These are phyloP conservation scores for Meloidogyne floridensis DNA, from an alignment of 1,140 invertebrate genomes.

Conservation along the genomic window DNA sequence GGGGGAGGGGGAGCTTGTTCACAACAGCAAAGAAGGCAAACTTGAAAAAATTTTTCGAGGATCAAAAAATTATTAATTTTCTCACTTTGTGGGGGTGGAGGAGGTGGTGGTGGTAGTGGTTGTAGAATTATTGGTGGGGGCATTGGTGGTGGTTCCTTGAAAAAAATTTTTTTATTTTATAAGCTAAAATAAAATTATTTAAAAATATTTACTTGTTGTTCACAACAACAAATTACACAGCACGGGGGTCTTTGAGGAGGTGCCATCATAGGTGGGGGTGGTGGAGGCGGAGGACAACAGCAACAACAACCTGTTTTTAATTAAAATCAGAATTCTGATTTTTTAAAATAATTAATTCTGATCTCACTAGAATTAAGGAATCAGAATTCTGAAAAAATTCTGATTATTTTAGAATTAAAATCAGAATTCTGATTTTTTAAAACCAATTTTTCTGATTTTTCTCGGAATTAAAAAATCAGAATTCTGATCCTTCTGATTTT, in stretches of 20 bases:
- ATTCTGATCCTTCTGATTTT: too few species aligned
- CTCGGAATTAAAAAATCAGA: neutral
- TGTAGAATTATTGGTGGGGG: conserved; percentile 30
- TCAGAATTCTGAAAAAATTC: too few species aligned
- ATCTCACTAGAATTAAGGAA: too few species aligned
- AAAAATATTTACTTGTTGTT: neutral
- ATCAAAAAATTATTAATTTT: neutral
- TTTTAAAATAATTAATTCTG: neutral
- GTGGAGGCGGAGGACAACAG: conserved; percentile 20
- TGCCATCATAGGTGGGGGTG: neutral
- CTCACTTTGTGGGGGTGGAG: conserved; percentile 23
- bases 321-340: neutral
- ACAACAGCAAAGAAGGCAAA: conserved; percentile 28
- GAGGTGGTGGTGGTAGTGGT: conserved; percentile 16
- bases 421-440: too few species aligned
- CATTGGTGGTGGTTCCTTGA: conserved; percentile 19
- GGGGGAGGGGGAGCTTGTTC: conserved; percentile 11
- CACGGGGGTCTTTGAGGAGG: conserved; percentile 15
- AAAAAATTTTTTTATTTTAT: neutral
- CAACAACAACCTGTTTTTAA: conserved; percentile 27
- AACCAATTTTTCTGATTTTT: too few species aligned
- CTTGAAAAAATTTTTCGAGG: neutral
- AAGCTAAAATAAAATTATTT: neutral
- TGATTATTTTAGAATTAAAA: too few species aligned
- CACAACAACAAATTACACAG: conserved; percentile 26